Conservation (phyloP, 64 coral and sea anemone genomes). For the Stichodactyla helianthus region DNA sequence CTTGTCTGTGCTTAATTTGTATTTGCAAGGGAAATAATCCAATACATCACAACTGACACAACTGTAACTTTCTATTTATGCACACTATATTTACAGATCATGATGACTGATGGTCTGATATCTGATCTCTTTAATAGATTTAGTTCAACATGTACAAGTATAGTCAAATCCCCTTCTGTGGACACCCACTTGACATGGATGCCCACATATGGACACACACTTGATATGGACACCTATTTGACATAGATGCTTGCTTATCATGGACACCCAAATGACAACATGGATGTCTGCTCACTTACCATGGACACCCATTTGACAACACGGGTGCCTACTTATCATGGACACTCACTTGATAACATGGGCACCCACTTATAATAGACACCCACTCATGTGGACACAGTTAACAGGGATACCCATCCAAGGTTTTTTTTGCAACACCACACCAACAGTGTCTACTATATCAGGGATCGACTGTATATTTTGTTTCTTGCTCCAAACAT, state of each 20-base stretch:
- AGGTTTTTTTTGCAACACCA: background rate
- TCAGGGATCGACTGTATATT: background rate
- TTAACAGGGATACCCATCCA: background rate
- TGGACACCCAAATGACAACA: no score
- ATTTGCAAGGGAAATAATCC: no score
- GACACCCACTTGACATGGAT: background rate
- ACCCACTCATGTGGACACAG: no score
- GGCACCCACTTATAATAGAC: background rate
- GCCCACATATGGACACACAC: background rate
- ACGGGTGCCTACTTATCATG: background rate
- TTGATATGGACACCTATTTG: background rate
- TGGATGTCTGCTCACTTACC: no score
- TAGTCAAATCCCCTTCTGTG: background rate
- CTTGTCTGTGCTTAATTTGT: no score
- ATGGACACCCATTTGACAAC: no score
- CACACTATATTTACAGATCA: background rate
- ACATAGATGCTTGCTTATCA: background rate
- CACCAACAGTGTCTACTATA: background rate
- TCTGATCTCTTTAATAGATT: conserved; percentile 9
- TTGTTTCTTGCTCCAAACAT: background rate
- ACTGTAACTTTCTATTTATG: background rate
- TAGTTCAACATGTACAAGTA: conserved; percentile 6
- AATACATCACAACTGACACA: no score
- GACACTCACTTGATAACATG: background rate
- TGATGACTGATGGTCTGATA: background rate